phyloP scores from a whole-genome alignment of 2,797 vertebrate species.

The Rallus crepitans region DNA sequence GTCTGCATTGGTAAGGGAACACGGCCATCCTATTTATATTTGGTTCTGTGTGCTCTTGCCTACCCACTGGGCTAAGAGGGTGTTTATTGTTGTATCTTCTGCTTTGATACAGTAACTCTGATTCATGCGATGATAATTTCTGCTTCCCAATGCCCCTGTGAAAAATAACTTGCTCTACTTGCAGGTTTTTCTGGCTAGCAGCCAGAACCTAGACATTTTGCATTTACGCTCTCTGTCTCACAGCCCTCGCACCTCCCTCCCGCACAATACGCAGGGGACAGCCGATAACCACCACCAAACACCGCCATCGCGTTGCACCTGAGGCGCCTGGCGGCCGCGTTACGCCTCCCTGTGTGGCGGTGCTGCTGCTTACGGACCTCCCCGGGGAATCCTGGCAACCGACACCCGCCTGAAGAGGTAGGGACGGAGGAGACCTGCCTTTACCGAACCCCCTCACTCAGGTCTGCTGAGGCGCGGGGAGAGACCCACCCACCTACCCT shows the following conservation, averaged over 20 bases:
- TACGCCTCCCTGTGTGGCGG: too few relatives aligned
- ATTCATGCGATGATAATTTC: not conserved
- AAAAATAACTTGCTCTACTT: not conserved
- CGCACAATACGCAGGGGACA: too few relatives aligned
- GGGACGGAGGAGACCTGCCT: not conserved
- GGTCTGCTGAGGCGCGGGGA: not conserved
- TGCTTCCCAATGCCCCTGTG: not conserved
- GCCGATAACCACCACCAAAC: not conserved
- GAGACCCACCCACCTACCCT: not conserved
- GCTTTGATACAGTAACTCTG: not conserved
- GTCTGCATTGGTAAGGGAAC: not conserved
- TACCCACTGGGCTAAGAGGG: not conserved
- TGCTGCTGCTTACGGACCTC: rapidly evolving
- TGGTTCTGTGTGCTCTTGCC: not conserved
- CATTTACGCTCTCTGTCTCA: rapidly evolving
- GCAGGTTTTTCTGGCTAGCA: not conserved
- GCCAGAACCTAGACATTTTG: rapidly evolving
- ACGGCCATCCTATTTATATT: rapidly evolving
- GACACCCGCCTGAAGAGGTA: too few relatives aligned
- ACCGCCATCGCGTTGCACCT: rapidly evolving
- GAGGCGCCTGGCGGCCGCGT: too few relatives aligned
- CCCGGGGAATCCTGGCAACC: not conserved
- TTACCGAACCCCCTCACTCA: not conserved
- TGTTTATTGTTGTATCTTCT: not conserved
- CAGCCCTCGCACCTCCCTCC: too few relatives aligned